Percentiles rank a stretch among this genome's conserved stretches.
Conservation (phyloP, 2,888 invertebrate genomes). For the Mantis religiosa region DNA sequence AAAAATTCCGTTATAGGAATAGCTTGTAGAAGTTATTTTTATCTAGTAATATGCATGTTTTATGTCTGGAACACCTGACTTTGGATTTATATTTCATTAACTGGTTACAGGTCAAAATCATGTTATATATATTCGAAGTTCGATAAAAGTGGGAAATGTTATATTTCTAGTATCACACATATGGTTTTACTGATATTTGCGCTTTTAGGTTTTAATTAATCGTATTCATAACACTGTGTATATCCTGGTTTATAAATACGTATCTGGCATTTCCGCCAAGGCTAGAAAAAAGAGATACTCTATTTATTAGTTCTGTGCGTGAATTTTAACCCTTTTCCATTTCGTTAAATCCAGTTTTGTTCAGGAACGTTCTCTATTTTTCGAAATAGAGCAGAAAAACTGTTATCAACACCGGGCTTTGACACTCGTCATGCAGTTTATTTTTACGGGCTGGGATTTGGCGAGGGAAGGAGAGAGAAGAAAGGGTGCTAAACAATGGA, state of each 20-base stretch:
- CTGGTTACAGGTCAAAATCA: too few species aligned
- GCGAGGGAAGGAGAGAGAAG: neutral
- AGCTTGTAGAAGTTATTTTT: too few species aligned
- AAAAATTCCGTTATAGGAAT: too few species aligned
- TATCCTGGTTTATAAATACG: neutral
- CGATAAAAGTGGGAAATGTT: too few species aligned
- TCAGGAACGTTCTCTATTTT: neutral
- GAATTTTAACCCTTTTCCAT: neutral
- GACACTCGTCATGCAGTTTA: neutral
- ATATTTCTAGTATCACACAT: too few species aligned
- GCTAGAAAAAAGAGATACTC: neutral
- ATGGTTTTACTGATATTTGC: too few species aligned
- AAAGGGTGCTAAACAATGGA: neutral
- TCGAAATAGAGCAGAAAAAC: neutral
- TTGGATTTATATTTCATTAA: too few species aligned
- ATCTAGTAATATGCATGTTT: too few species aligned
- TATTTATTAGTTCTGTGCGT: neutral
- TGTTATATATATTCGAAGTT: too few species aligned
- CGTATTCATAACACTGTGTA: too few species aligned
- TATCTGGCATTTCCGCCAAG: neutral
- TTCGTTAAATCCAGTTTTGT: neutral
- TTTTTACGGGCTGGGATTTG: neutral
- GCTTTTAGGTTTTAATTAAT: too few species aligned
- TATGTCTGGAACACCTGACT: too few species aligned
- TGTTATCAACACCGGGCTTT: neutral